Evolutionary conservation across 2,113 vertebrate genomes (phyloP).

Genomic region (Taxidea taxus): DNA sequence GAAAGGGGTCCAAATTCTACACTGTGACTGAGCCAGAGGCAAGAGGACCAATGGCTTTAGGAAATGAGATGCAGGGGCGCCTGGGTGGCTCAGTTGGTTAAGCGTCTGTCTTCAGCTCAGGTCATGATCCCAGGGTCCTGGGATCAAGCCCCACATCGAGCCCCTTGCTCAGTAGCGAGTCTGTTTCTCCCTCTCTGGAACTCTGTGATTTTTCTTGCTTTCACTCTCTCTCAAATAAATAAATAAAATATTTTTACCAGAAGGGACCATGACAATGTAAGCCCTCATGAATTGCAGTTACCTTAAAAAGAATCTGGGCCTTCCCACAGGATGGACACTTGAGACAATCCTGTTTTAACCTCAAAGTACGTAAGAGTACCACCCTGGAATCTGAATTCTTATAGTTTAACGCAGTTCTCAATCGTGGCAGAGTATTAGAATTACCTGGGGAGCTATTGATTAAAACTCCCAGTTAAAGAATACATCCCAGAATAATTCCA

Average conservation of each 20-base stretch:
- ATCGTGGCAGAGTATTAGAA: not conserved
- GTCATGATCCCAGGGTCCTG: too few relatives aligned
- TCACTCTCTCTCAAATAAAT: too few relatives aligned
- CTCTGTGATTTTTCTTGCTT: too few relatives aligned
- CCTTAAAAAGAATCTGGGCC: not conserved
- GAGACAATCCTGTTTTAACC: not conserved
- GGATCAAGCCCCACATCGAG: too few relatives aligned
- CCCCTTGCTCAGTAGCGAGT: too few relatives aligned
- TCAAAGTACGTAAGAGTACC: not conserved
- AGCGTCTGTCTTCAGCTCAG: too few relatives aligned
- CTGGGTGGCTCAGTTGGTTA: too few relatives aligned
- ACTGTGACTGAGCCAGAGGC: not conserved
- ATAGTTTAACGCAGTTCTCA: not conserved
- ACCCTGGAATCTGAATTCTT: not conserved
- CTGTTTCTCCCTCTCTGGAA: too few relatives aligned
- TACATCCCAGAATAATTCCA: not conserved
- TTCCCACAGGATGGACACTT: not conserved
- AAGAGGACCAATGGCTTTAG: not conserved
- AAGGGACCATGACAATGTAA: not conserved
- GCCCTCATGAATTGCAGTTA: not conserved
- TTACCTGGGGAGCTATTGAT: not conserved
- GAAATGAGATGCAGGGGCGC: not conserved
- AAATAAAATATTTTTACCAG: too few relatives aligned
- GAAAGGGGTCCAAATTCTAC: not conserved
- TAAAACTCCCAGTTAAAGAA: not conserved